Conservation (phyloP, 2,113 vertebrate species). For the Cephalopholis sonnerati region DNA sequence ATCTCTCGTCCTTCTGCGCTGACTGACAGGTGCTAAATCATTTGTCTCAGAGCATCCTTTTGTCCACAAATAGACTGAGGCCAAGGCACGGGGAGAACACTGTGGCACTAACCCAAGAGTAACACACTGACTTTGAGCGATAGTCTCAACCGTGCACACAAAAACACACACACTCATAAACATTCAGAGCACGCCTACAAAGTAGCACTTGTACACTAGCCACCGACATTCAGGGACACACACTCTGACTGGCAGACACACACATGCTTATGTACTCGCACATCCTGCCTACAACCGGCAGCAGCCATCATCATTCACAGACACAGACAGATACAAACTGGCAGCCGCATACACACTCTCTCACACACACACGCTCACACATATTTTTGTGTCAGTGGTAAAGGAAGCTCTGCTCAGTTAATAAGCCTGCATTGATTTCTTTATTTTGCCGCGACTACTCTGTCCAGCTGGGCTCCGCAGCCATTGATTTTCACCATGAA, state of each 20-base stretch:
- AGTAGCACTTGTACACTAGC: conserved; percentile 62
- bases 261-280: conserved; percentile 36
- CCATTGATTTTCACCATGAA: conserved; percentile 72
- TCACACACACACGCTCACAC: conserved; percentile 11
- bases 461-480: conserved; percentile 57
- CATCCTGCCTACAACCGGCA: conserved; percentile 42
- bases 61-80: conserved; percentile 78
- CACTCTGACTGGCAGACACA: conserved; percentile 27
- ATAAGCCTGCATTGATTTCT: conserved; percentile 80
- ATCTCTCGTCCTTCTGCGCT: conserved; percentile 71
- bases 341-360: conserved; percentile 13
- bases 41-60: conserved; percentile 76
- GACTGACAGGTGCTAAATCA: conserved; percentile 82
- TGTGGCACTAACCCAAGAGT: conserved; percentile 66
- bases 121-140: conserved; percentile 73
- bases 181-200: conserved; percentile 63
- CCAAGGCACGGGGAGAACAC: conserved; percentile 59
- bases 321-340: conserved; percentile 51
- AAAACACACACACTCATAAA: conserved; percentile 30
- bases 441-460: conserved; percentile 70
- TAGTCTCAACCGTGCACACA: conserved; percentile 38
- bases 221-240: conserved; percentile 50
- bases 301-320: conserved; percentile 64
- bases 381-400: conserved; percentile 56
- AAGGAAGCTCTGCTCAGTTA: conserved; percentile 71